Base-by-base conservation (phyloP, 2,888 invertebrate species). In the Pelosia muscerda region DNA sequence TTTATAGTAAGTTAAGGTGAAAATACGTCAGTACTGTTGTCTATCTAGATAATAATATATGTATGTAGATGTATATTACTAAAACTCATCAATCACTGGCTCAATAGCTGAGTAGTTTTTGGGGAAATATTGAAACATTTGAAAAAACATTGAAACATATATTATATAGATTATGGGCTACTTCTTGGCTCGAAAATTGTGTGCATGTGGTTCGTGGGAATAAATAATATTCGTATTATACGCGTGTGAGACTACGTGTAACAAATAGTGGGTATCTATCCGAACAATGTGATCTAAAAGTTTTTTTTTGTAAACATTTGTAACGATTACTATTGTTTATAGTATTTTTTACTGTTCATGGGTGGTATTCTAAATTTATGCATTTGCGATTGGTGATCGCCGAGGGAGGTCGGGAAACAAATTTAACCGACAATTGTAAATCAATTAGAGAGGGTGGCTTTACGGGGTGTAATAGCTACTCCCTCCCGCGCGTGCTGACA, bases 401-500 rank as follows among this genome's bases (percentile, higher is more conserved):
- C 74, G 83, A 82, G 92, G 94, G 93, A 87, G 90, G 90, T 92
- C 89, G 92, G 93, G 92, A 94, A 94, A 94, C 95, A 95, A 95
- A 95, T 95, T 95, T 94, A 94, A 92, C 93, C 93, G 92, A 94
- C 95, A 94, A 94, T 95, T 95, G 94, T 95, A 94, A 95, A 95
- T 95, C 94, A 95, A 95, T 94, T 95, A 94, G 92, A 92, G 90
- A 86, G 93, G 94, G 94, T 90, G 93, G 93, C 88, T 88, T 89
- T 87, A 88, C 83, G 88, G 92, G 93, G 93, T 90, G 91, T 90
- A 92, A 92, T 89, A 88, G 91, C 91, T 88, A 83, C 90, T 90
- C 86, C 88, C 88, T 82, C 85, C 86, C 83, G 82, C 83, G 83
- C 78, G 76, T 81, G 68, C 71, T 66, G 63, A 77, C 91, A 90